Evolutionary conservation across 2,113 vertebrate species (phyloP), one percentile per base, ranked within the genome.

Genomic region (Phalacrocorax carbo): DNA sequence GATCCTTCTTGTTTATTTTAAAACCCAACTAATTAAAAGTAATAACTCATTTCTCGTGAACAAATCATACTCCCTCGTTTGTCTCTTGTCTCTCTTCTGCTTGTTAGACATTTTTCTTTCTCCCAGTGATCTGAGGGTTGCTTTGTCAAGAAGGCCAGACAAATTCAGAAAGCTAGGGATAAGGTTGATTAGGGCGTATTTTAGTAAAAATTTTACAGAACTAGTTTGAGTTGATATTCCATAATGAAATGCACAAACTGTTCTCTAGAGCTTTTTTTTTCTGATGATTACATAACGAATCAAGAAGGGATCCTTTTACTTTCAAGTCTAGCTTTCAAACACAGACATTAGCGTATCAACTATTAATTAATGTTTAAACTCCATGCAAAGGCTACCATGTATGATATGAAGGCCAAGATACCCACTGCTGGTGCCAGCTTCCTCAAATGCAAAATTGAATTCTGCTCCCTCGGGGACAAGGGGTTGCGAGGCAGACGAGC

Each of bases 1-100:
- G 69, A 87, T 87, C 73, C 77, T 79, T 71, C 62, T 57, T 15
- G 66, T 69, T 80, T 86, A 81, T 90, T 94, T 94, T 68, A 88
- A 91, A 85, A 13, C 20, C 27, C 49, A 82, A 54, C 36, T 88
- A 86, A 84, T 79, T 93, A 61, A 69, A 88, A 90, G 60, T 40
- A 77, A 40, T n/a, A 86, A 73, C n/a, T 77, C 49, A 10, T 42
- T 30, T 95, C 51, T 88, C 0, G 0, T 46, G 76, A 86, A 90
- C 82, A 78, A 94, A 93, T 40, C 42, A 44, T 84, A 86, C 77
- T 72, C 49, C 23, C 68, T 68, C 44, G 16, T 58, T 70, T 75
- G 26, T 71, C 49, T 66, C 44, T 17, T 18, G 44, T 8, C 44
- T 46, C 38, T 72, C 30, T 77, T 62, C 12, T 19, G 38, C 52